Percentiles rank a stretch among this genome's conserved stretches.
Conservation (phyloP, 1,140 invertebrate genomes). For the Papilio xuthus region DNA sequence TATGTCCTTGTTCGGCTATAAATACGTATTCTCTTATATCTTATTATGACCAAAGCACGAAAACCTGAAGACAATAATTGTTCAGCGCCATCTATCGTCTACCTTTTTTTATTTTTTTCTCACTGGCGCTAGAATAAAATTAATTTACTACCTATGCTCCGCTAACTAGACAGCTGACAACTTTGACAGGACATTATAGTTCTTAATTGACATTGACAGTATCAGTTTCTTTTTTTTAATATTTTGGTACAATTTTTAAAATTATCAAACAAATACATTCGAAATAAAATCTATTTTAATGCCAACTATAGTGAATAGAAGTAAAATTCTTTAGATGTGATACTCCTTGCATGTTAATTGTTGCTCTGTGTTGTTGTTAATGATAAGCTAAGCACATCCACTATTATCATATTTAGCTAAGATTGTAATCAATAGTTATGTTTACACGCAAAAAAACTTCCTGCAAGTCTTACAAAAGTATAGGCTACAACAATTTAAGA, state of each 20-base stretch:
- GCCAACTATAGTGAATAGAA: not conserved
- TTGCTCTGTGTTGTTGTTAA: not conserved
- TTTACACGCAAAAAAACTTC: too few species aligned
- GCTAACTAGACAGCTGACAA: not conserved
- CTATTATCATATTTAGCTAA: not conserved
- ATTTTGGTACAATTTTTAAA: not conserved
- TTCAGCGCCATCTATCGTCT: constrained; percentile 17
- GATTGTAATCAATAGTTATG: not conserved
- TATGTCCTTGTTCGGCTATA: not conserved
- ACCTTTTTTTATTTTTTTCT: not conserved
- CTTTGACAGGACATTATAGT: not conserved
- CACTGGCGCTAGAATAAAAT: not conserved
- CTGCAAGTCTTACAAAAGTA: not conserved
- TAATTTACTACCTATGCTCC: not conserved
- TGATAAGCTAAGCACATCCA: not conserved
- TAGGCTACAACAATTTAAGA: not conserved
- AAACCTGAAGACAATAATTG: not conserved
- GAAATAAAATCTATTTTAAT: not conserved
- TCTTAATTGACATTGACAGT: constrained; percentile 4
- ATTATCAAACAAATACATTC: not conserved
- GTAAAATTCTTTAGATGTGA: not conserved
- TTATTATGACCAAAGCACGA: not conserved
- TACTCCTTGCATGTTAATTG: not conserved
- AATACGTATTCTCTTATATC: not conserved
- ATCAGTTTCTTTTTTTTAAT: not conserved